Evolutionary conservation across 2,797 vertebrate species (phyloP).

Genomic region (Bucorvus abyssinicus): DNA sequence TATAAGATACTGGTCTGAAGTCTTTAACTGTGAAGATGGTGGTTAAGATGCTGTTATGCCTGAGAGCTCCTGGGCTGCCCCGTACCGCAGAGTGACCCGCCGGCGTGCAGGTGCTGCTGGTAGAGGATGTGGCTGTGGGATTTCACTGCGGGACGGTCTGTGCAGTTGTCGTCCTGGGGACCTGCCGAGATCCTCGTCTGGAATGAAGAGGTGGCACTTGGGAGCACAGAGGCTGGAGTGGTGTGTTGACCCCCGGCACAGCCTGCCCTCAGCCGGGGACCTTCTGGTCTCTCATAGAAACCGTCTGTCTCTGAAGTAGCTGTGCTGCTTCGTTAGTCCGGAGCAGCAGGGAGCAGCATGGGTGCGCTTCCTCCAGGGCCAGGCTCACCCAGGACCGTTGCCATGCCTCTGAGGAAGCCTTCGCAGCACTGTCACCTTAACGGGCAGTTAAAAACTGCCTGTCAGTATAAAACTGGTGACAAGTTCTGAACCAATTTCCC

Average conservation of each 20-base stretch:
- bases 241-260: accelerated
- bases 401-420: too few species aligned
- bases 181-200: neutral
- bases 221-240: neutral
- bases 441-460: too few species aligned
- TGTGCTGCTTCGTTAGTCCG: too few species aligned
- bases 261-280: accelerated
- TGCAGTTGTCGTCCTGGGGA: neutral
- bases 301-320: neutral
- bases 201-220: too few species aligned
- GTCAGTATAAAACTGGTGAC: too few species aligned
- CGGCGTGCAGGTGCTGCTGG: neutral
- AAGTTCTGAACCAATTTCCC: neutral
- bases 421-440: too few species aligned
- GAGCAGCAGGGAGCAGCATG: neutral
- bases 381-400: neutral
- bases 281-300: neutral
- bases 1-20: neutral
- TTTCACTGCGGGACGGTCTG: neutral
- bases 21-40: too few species aligned
- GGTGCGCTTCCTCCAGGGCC: neutral
- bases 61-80: too few species aligned
- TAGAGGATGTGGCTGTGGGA: accelerated
- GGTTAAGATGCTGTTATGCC: neutral
- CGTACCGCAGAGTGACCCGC: neutral